phyloP scores from a whole-genome alignment of 2,797 vertebrate genomes.

The Sebastes itinus region DNA sequence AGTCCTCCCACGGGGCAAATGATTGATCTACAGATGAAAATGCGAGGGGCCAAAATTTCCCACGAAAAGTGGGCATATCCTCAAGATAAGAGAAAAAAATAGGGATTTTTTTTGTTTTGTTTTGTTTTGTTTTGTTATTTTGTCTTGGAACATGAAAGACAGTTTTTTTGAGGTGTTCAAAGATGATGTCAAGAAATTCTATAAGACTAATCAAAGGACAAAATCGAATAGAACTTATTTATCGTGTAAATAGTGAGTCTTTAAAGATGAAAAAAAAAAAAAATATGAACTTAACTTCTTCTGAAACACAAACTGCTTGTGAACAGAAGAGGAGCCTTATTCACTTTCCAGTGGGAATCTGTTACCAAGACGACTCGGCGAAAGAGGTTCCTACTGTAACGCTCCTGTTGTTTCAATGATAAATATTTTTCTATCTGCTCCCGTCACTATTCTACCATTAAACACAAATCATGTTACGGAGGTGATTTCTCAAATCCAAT shows the following conservation, averaged over 20 bases:
- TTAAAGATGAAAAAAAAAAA: constrained; percentile 69
- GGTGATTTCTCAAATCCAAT: constrained; percentile 52
- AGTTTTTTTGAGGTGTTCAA: constrained; percentile 68
- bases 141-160: constrained; percentile 42
- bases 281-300: constrained; percentile 79
- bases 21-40: constrained; percentile 38
- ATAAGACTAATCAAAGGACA: constrained; percentile 70
- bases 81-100: constrained; percentile 28
- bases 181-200: constrained; percentile 84
- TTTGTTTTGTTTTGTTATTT: constrained; percentile 18
- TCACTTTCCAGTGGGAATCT: constrained; percentile 67
- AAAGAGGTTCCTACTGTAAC: constrained; percentile 62
- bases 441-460: constrained; percentile 59
- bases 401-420: constrained; percentile 81
- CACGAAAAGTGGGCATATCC: constrained; percentile 24
- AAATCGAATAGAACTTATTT: constrained; percentile 80
- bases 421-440: constrained; percentile 86
- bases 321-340: constrained; percentile 81
- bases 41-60: constrained; percentile 36
- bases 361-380: constrained; percentile 55
- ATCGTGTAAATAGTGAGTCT: constrained; percentile 85
- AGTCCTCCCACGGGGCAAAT: constrained; percentile 29
- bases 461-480: constrained; percentile 44
- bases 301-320: constrained; percentile 76
- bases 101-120: not conserved